Evolutionary conservation across 2,113 vertebrate species (phyloP), one percentile per base, ranked within the genome.

Genomic region (Thamnophis sirtalis): DNA sequence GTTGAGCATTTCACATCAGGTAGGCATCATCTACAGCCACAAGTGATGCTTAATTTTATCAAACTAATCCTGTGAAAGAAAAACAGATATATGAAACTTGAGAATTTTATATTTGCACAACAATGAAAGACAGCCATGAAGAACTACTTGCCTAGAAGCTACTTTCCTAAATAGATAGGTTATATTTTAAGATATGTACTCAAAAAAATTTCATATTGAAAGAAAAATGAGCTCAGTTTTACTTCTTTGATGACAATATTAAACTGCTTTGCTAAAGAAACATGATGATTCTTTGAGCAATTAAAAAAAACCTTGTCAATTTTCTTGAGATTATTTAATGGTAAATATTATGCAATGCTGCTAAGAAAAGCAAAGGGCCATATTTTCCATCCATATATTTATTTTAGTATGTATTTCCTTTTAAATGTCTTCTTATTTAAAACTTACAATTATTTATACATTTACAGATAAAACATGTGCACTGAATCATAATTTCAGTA

Each of bases 281-380:
- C 90, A 50, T 93, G 63, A 63, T 94, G 5, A 88, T 91, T 86
- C 84, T 68, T 63, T 84, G 89, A 89, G 85, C 89, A 93, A 58
- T 38, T 54, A 49, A 90, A 84, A 84, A 95, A 11, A 86, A 90
- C 92, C 89, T 92, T 43, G 90, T 84, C 94, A 93, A 90, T 89
- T 93, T 96, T 91, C 92, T n/a, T 51, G 56, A 95, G 89, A 94
- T 92, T 96, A 96, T 96, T 97, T 96, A 97, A 95, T 91, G 91
- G 56, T 7, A 9, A 92, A 93, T 48, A 94, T 9, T 93, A 90
- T 84, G 63, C 94, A 92, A 58, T 90, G 84, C 58, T 80, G 90
- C 88, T 92, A 51, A 85, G 68, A 89, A 56, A 95, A 85, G 92
- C 33, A 15, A 28, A 55, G n/a, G 88, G 91, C 87, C 92, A 93